These are phyloP conservation scores for Adrianichthys oophorus DNA, from an alignment of 2,797 vertebrate genomes.

Conservation along the genomic window DNA sequence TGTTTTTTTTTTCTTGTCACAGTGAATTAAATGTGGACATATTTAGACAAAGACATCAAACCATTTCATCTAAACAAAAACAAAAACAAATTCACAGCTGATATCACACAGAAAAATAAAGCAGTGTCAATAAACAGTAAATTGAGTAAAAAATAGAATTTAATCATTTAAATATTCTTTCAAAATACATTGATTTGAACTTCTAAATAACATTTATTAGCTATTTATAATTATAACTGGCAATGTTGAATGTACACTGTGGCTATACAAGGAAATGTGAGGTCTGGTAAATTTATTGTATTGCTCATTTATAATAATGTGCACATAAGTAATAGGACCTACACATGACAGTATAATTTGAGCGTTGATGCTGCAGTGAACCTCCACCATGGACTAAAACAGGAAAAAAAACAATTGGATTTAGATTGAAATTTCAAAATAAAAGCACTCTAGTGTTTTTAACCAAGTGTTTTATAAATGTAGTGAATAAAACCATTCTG, in stretches of 20 bases:
- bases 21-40: slow-evolving; percentile 79
- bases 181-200: slow-evolving; percentile 84
- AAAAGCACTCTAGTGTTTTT: too few relatives aligned
- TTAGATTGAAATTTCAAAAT: too few relatives aligned
- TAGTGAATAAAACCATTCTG: slow-evolving; percentile 3
- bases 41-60: slow-evolving; percentile 79
- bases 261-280: slow-evolving; percentile 83
- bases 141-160: slow-evolving; percentile 88
- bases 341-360: slow-evolving; percentile 71
- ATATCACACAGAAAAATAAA: slow-evolving; percentile 77
- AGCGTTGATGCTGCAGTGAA: slow-evolving; percentile 60
- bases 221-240: slow-evolving; percentile 79
- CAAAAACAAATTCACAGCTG: slow-evolving; percentile 75
- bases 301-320: slow-evolving; percentile 84
- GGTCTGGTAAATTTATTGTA: slow-evolving; percentile 84
- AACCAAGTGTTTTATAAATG: too few relatives aligned
- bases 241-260: slow-evolving; percentile 81
- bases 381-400: slow-evolving; percentile 37
- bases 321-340: slow-evolving; percentile 77
- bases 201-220: slow-evolving; percentile 79
- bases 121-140: slow-evolving; percentile 82
- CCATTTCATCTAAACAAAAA: slow-evolving; percentile 66
- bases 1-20: slow-evolving; percentile 65
- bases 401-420: slow-evolving; percentile 11
- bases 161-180: slow-evolving; percentile 86